phyloP scores from a whole-genome alignment of 2,888 invertebrate genomes.

The Branchipolynoe longqiensis region DNA sequence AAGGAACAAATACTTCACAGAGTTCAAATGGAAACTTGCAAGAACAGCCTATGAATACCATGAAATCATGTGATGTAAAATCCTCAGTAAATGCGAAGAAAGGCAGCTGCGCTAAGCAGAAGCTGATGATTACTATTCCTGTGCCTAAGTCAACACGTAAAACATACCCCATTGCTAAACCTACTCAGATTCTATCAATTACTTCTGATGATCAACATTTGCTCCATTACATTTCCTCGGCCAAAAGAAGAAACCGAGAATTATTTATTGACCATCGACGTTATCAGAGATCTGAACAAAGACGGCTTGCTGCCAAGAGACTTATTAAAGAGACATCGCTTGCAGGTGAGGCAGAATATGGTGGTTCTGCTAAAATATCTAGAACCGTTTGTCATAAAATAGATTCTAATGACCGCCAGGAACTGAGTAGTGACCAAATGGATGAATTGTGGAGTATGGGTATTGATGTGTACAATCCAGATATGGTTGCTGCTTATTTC shows the following conservation, averaged over 20 bases:
- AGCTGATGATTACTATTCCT: no score
- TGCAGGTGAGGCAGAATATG: neutral
- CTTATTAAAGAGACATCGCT: neutral
- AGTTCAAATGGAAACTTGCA: no score
- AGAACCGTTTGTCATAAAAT: neutral
- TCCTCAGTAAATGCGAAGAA: no score
- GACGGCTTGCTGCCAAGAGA: neutral
- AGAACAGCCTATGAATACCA: no score
- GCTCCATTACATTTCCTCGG: neutral
- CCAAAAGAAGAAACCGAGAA: neutral
- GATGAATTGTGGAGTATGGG: conserved; percentile 5
- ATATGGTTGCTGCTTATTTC: neutral
- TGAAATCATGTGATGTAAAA: no score
- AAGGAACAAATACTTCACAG: no score
- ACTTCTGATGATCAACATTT: neutral
- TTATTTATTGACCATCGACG: neutral
- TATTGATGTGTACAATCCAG: neutral
- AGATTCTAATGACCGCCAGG: no score
- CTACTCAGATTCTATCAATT: neutral
- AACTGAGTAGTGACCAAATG: neutral
- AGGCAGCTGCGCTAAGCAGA: no score
- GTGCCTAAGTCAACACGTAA: neutral
- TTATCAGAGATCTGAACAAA: neutral
- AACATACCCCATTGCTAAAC: neutral
- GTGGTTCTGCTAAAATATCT: neutral